Conservation (phyloP, 2,888 invertebrate species). For the Tetanocera ferruginea region DNA sequence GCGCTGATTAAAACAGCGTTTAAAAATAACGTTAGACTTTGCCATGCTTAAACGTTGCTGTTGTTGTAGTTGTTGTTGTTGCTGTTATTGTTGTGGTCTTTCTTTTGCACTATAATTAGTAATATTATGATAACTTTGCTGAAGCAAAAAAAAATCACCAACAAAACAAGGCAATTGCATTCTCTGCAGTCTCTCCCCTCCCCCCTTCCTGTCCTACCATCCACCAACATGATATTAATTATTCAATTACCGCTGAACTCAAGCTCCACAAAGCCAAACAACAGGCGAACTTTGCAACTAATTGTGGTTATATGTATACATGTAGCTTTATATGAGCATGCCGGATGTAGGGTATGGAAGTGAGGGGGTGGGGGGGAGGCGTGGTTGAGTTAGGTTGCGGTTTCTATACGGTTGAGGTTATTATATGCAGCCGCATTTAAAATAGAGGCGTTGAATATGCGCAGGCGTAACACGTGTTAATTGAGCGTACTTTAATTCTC, state of each 20-base stretch:
- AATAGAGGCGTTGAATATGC: not conserved
- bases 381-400: not conserved
- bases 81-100: not conserved
- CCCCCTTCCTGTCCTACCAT: not conserved
- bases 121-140: not conserved
- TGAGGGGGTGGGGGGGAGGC: not conserved
- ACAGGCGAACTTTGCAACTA: constrained; percentile 7
- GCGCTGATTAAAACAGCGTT: no score
- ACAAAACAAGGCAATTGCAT: not conserved
- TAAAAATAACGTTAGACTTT: no score
- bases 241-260: constrained; percentile 14
- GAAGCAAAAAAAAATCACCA: not conserved
- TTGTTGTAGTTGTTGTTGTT: not conserved
- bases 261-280: not conserved
- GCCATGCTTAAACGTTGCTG: not conserved
- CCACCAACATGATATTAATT: not conserved
- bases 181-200: not conserved
- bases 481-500: constrained; percentile 1
- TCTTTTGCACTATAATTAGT: not conserved
- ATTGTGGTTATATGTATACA: not conserved
- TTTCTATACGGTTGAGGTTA: not conserved
- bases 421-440: not conserved
- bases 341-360: not conserved
- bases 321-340: not conserved
- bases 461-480: not conserved